phyloP scores from a whole-genome alignment of 2,888 invertebrate species.

The Dryomyza anilis region DNA sequence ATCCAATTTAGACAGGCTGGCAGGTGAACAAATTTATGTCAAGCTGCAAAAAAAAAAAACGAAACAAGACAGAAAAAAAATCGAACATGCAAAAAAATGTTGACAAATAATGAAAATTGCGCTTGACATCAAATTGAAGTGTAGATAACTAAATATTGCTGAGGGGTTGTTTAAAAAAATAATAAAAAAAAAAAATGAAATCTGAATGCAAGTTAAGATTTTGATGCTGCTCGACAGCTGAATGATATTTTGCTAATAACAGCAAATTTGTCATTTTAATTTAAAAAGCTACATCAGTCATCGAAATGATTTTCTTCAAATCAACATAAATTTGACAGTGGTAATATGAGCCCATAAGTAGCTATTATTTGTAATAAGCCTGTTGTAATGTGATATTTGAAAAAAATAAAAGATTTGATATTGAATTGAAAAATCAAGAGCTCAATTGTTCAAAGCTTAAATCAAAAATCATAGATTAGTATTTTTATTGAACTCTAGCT shows the following conservation, averaged over 20 bases:
- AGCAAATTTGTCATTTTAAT: too few relatives aligned
- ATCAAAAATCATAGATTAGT: too few relatives aligned
- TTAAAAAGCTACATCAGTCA: too few relatives aligned
- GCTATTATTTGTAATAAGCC: too few relatives aligned
- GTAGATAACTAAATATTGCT: background rate
- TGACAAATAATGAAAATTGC: constrained; percentile 10
- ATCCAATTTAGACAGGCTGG: constrained; percentile 13
- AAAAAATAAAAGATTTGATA: background rate
- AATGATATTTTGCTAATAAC: background rate
- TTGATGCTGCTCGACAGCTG: background rate
- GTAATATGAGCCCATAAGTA: too few relatives aligned
- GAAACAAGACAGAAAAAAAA: background rate
- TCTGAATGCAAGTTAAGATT: background rate
- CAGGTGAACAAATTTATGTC: constrained; percentile 23
- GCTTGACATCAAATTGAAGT: background rate
- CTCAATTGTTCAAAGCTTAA: too few relatives aligned
- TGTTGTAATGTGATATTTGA: background rate
- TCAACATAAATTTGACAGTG: too few relatives aligned
- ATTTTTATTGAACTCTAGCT: too few relatives aligned
- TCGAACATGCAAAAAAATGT: background rate
- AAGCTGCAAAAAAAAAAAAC: background rate
- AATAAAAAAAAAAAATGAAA: too few relatives aligned
- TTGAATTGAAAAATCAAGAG: too few relatives aligned
- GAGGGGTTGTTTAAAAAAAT: too few relatives aligned
- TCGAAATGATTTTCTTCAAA: too few relatives aligned